These are phyloP conservation scores for Phania funesta DNA, from an alignment of 2,888 invertebrate genomes.

Conservation along the genomic window DNA sequence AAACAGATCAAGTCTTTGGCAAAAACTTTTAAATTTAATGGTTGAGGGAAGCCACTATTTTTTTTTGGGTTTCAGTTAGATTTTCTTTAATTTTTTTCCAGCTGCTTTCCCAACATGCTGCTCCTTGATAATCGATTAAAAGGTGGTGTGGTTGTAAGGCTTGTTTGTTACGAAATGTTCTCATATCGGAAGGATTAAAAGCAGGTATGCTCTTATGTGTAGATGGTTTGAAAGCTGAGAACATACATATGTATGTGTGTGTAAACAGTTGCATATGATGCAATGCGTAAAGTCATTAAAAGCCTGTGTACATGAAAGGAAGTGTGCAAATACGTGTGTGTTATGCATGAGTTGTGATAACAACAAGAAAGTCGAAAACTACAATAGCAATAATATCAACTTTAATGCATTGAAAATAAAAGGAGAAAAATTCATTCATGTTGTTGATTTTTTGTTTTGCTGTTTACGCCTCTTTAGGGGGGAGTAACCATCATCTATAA, in stretches of 20 bases:
- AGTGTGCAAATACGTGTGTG: neutral
- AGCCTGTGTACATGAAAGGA: neutral
- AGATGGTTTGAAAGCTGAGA: neutral
- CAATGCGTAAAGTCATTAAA: constrained; percentile 43
- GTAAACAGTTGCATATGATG: constrained; percentile 21
- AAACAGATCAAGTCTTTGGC: neutral
- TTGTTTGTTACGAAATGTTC: neutral
- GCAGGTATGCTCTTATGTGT: neutral
- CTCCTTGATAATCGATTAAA: constrained; percentile 5
- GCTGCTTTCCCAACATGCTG: neutral
- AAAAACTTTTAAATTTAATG: constrained; percentile 22
- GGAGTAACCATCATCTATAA: neutral
- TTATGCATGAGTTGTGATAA: constrained; percentile 30
- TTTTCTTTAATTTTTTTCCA: neutral
- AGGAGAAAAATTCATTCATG: neutral
- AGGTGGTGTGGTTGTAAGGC: neutral
- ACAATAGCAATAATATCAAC: neutral
- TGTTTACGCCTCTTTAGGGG: neutral
- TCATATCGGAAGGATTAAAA: neutral
- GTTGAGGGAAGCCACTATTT: constrained; percentile 27
- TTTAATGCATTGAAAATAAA: neutral
- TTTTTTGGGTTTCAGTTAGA: neutral
- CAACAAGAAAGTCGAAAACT: constrained; percentile 7
- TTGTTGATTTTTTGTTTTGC: neutral
- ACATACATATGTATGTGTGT: neutral